These are phyloP conservation scores for Mormyrops attenuatus DNA, from an alignment of 2,797 vertebrate species.

Conservation along the genomic window DNA sequence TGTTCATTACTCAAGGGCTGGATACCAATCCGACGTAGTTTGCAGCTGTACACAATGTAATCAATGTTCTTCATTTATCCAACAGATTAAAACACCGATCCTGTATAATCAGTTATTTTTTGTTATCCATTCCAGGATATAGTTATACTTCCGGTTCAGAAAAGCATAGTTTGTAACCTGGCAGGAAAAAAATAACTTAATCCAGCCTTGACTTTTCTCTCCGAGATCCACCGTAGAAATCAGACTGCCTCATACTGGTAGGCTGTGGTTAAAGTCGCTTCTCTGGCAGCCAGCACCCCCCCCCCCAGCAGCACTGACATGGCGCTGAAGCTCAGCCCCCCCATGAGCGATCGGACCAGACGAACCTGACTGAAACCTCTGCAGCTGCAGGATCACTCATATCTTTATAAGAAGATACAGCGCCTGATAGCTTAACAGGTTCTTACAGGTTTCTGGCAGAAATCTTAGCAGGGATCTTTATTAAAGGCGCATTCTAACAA, in stretches of 20 bases:
- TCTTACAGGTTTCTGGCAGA: neutral
- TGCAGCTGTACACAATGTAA: neutral
- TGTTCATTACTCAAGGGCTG: neutral
- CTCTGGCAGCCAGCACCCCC: no score
- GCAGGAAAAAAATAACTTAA: neutral
- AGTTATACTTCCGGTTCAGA: neutral
- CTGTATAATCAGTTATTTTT: neutral
- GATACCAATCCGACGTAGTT: neutral
- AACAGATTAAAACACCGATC: neutral
- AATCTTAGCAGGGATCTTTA: neutral
- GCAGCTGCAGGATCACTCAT: neutral
- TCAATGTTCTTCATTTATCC: neutral
- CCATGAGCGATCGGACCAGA: no score
- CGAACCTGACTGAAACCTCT: neutral
- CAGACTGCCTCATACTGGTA: neutral
- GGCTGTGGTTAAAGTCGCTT: neutral
- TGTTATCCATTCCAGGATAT: neutral
- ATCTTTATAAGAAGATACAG: neutral
- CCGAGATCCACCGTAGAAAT: neutral
- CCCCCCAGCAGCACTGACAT: neutral
- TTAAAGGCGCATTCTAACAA: neutral
- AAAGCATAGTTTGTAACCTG: neutral
- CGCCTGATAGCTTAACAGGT: neutral
- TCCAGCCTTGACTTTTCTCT: neutral
- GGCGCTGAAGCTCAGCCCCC: no score